Base-by-base conservation (phyloP, 2,888 invertebrate species). In the Idaea aversata region DNA sequence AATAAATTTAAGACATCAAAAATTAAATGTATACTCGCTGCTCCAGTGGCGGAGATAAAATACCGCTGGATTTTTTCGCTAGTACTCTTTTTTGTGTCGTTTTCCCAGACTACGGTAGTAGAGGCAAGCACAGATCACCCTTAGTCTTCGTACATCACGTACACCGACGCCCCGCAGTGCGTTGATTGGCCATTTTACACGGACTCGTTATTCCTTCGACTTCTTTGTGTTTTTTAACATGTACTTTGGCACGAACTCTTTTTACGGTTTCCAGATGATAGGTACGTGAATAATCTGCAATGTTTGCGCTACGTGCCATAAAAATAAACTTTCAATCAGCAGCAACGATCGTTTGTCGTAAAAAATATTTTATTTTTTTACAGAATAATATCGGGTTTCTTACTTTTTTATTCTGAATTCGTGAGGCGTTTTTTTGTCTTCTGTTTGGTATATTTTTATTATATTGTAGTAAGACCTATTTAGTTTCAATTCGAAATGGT, bases 161-260 rank as follows among this genome's bases (percentile, higher is more conserved):
- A 62, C 65, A 10, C 13, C 61, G 65, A 61, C 62, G 61, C 65
- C 47, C 47, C 65, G 63, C 67, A 70, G 66, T 66, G 67, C 68
- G 67, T 66, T 71, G 73, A 74, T 74, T 71, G 70, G 71, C 71
- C 63, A 64, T 70, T 74, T 70, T 65, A 70, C 67, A 70, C 65
- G 65, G 66, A 67, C 64, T 63, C 65, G 65, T 64, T 67, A 68
- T 65, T 65, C 66, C 61, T 63, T 58, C 63, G 63, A 58, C 59
- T 61, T 66, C 59, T 34, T 72, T 67, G 47, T 65, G 67, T 62
- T 65, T 64, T 47, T 60, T 58, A 67, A 69, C 7, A 13, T 59
- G 57, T 64, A 68, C 72, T 70, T 67, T 65, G 60, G 71, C 72
- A 72, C 72, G 70, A 70, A 70, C 68, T 58, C 61, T 72, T 69